Evolutionary conservation across 2,888 invertebrate genomes (phyloP), one percentile per base, ranked within the genome.

Genomic region (Silvanus unidentatus): DNA sequence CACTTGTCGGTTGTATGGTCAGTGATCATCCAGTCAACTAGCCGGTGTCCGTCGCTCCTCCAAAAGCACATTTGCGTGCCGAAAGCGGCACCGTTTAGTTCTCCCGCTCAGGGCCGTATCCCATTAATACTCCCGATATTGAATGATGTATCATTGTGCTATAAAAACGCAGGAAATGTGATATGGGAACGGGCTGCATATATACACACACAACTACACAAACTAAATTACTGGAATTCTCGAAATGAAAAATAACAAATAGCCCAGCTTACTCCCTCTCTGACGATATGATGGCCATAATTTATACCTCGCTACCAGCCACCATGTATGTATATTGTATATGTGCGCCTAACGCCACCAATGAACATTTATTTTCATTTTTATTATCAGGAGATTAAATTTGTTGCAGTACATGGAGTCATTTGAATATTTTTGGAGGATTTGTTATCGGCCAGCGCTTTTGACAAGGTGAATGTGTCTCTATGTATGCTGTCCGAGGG

Each of bases 131-230:
- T 65, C 66, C 66, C 71, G 71, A 73, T 73, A 72, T 72, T 72
- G 73, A 73, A 71, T 73, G 73, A 72, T 72, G 73, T 71, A 72
- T 72, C 72, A 72, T 71, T 70, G 71, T 69, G 70, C 71, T 68
- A 71, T 71, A 73, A 72, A 72, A 72, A 70, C 70, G 68, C 72
- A 72, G 71, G 72, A 72, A 72, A 72, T 71, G 71, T 69, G 73
- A 73, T 73, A 73, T 66, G 71, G 69, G 68, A 66, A 58, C 65
- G 61, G 62, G 60, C 58, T 62, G 63, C 64, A 65, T 64, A 66
- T 64, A 65, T 67, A 67, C n/a, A n/a, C n/a, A n/a, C n/a, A n/a
- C n/a, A n/a, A n/a, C 68, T 70, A 69, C 68, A 70, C 69, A 71
- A 71, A 72, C 71, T 72, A 72, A 71, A 71, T 71, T 71, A 71